Conservation (phyloP, 2,113 vertebrate genomes). For the Mobula hypostoma region DNA sequence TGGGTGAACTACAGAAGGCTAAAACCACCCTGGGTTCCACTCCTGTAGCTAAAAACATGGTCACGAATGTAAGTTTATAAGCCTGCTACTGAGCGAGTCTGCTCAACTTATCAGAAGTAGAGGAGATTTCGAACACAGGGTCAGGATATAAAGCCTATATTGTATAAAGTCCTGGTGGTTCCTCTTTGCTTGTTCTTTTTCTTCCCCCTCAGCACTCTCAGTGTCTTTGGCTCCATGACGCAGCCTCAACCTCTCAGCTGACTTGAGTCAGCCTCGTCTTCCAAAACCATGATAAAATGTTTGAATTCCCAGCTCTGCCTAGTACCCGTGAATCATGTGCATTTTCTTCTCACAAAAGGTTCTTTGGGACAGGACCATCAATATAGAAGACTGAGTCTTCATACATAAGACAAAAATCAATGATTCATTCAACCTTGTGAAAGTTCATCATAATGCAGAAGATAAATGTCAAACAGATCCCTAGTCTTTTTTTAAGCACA, state of each 20-base stretch:
- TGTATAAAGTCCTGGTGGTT: not conserved
- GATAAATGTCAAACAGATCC: not conserved
- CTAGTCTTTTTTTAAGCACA: not conserved
- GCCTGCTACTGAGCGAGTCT: too few species aligned
- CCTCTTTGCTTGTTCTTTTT: not conserved
- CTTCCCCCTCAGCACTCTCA: not conserved
- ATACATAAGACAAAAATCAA: not conserved
- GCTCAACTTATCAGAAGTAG: not conserved
- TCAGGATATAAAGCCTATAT: not conserved
- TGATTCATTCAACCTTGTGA: not conserved
- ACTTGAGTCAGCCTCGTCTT: too few species aligned
- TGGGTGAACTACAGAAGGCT: too few species aligned
- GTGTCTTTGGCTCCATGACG: not conserved
- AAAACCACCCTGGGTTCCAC: too few species aligned
- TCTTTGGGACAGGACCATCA: not conserved
- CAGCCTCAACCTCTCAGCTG: not conserved
- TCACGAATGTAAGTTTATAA: too few species aligned
- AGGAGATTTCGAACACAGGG: not conserved
- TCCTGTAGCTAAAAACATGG: too few species aligned
- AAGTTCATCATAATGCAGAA: not conserved
- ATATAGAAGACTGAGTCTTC: not conserved
- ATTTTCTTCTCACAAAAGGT: not conserved
- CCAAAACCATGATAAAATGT: not conserved
- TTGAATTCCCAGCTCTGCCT: not conserved
- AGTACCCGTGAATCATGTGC: not conserved